These are phyloP conservation scores for Umimayanthus kanabou DNA, from an alignment of 92 coral and sea anemone genomes.

Conservation along the genomic window DNA sequence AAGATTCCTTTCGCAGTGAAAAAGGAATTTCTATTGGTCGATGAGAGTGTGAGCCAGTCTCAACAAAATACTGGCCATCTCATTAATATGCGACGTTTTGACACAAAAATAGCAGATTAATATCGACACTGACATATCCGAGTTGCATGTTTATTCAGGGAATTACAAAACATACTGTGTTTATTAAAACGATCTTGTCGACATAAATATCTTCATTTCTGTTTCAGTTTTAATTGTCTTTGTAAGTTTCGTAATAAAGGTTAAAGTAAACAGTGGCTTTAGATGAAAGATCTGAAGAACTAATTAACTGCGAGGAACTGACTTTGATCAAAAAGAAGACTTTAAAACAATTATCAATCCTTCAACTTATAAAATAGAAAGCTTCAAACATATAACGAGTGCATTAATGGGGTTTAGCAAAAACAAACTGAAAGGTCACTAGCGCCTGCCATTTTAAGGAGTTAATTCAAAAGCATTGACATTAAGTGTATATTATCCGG, in stretches of 20 bases:
- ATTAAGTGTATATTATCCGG: not conserved
- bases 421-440: slow-evolving; percentile 5
- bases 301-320: slow-evolving; percentile 20
- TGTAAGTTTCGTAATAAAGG: slow-evolving; percentile 16
- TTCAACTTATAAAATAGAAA: not conserved
- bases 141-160: slow-evolving; percentile 53
- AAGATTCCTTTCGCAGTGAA: slow-evolving; percentile 23
- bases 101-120: slow-evolving; percentile 24
- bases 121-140: not conserved
- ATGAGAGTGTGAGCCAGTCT: not conserved
- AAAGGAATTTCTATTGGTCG: slow-evolving; percentile 38
- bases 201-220: slow-evolving; percentile 23
- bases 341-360: not conserved
- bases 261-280: slow-evolving; percentile 25
- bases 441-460: not conserved
- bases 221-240: slow-evolving; percentile 20
- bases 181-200: slow-evolving; percentile 19
- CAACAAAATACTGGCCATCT: slow-evolving; percentile 7
- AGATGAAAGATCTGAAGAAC: slow-evolving; percentile 1
- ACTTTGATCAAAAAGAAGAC: slow-evolving; percentile 1
- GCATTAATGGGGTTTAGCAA: not conserved
- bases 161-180: slow-evolving; percentile 57
- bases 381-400: not conserved
- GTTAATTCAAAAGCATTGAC: not conserved
- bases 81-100: slow-evolving; percentile 33